Evolutionary conservation across 2,888 invertebrate species (phyloP).

Genomic region (Erebia ligea): DNA sequence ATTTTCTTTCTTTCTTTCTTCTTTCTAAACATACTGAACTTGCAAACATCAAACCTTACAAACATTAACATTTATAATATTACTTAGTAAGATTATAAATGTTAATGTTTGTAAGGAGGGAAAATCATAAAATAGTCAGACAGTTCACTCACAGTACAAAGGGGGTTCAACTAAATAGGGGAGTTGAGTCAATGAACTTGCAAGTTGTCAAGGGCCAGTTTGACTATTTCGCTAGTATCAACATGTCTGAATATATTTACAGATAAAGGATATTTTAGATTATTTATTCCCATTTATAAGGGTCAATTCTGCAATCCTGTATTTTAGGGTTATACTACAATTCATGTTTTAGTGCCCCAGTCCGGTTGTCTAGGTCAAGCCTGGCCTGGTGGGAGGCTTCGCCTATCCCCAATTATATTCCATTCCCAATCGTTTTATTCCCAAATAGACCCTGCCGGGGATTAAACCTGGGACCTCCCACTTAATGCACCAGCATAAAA

Average conservation of each 20-base stretch:
- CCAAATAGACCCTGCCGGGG: too few relatives aligned
- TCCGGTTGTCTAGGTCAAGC: neutral
- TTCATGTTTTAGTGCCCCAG: constrained; percentile 1
- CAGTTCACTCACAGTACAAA: neutral
- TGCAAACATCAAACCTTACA: too few relatives aligned
- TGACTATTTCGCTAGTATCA: constrained; percentile 10
- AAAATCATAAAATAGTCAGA: constrained; percentile 6
- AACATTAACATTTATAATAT: too few relatives aligned
- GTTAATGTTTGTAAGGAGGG: neutral
- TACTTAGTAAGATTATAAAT: too few relatives aligned
- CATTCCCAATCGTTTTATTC: too few relatives aligned
- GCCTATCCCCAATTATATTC: too few relatives aligned
- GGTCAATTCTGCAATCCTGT: neutral
- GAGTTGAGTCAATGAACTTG: constrained; percentile 13
- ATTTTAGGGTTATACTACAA: neutral
- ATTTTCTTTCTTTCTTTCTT: too few relatives aligned
- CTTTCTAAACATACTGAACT: too few relatives aligned
- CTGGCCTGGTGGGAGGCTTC: too few relatives aligned
- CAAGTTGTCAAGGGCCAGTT: constrained; percentile 19
- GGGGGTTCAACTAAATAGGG: constrained; percentile 6
- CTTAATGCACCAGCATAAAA: too few relatives aligned
- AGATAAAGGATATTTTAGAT: neutral
- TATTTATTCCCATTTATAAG: neutral
- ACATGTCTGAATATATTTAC: neutral
- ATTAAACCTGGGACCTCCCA: too few relatives aligned